These are phyloP conservation scores for Bombus pyrosoma DNA, from an alignment of 1,140 invertebrate genomes.

Conservation along the genomic window DNA sequence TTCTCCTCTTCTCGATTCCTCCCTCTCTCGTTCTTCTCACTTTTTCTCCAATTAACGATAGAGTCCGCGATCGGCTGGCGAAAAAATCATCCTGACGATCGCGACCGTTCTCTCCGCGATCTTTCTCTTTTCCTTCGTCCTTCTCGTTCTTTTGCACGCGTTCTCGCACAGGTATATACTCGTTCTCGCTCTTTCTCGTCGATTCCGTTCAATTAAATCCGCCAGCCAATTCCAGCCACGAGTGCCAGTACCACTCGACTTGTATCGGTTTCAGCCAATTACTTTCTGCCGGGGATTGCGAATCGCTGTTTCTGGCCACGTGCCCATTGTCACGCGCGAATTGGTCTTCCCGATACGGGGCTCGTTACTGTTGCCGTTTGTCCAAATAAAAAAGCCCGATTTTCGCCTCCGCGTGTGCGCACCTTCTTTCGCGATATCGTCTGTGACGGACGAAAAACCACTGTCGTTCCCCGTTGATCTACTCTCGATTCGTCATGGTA, in stretches of 20 bases:
- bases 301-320: slow-evolving; percentile 57
- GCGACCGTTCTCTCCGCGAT: not conserved
- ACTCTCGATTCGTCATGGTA: not conserved
- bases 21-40: not conserved
- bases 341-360: slow-evolving; percentile 2
- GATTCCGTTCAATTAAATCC: slow-evolving; percentile 68
- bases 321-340: slow-evolving; percentile 53
- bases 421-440: not conserved
- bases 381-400: not conserved
- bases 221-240: slow-evolving; percentile 54
- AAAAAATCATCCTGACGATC: slow-evolving; percentile 42
- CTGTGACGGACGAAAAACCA: not conserved
- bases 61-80: not conserved
- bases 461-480: not conserved
- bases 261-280: slow-evolving; percentile 74
- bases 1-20: not conserved
- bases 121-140: not conserved
- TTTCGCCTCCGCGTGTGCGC: not conserved
- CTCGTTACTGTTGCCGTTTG: slow-evolving; percentile 19
- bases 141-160: not conserved
- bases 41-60: slow-evolving; percentile 42
- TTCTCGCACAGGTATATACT: not conserved
- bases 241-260: slow-evolving; percentile 52
- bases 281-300: slow-evolving; percentile 48
- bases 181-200: slow-evolving; percentile 41